Conservation (phyloP, 2,113 vertebrate genomes). For the Cepphus grylle region DNA sequence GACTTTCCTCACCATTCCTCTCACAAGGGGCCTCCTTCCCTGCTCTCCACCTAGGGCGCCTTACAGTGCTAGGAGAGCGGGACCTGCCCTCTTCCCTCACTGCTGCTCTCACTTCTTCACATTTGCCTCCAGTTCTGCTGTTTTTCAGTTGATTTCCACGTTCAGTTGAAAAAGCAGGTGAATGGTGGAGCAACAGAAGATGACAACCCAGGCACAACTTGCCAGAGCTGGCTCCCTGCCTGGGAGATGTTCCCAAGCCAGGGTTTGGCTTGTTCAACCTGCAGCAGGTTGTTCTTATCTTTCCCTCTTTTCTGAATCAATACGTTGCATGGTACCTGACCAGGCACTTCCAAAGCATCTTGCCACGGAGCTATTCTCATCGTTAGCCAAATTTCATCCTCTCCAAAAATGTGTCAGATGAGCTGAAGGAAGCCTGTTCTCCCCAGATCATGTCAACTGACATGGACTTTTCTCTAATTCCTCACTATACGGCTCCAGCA, state of each 20-base stretch:
- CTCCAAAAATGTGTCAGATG: background rate
- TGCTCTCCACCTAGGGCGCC: background rate
- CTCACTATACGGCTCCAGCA: background rate
- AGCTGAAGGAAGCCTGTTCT: background rate
- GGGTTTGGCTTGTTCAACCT: background rate
- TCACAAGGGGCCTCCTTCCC: background rate
- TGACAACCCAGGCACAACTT: background rate
- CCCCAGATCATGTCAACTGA: background rate
- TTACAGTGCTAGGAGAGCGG: background rate
- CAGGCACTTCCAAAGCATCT: background rate
- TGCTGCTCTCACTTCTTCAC: background rate
- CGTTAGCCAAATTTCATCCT: background rate
- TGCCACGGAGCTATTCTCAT: background rate
- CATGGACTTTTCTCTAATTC: background rate
- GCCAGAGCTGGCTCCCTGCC: background rate
- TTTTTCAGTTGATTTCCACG: background rate
- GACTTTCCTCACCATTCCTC: background rate
- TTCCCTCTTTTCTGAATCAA: background rate
- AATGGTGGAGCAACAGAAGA: background rate
- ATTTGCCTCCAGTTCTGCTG: background rate
- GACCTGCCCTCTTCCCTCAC: background rate
- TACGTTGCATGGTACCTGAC: fast-evolving
- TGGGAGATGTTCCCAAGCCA: background rate
- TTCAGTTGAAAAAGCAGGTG: background rate
- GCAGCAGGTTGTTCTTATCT: background rate